Conservation (phyloP, 2,888 invertebrate genomes). For the Machimus rusticus region DNA sequence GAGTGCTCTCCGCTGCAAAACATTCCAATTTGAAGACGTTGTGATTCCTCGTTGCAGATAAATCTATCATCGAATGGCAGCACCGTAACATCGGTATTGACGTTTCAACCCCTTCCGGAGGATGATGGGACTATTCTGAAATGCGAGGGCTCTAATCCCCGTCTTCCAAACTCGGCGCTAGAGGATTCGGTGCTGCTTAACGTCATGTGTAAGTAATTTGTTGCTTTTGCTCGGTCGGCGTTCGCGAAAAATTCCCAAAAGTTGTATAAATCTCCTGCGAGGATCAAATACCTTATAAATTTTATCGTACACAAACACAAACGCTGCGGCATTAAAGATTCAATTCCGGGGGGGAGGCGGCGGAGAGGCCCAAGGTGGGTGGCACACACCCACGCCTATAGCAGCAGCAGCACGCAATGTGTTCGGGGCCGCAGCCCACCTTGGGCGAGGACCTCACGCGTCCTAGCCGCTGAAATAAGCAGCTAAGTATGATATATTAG, state of each 20-base stretch:
- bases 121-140: conserved; percentile 85
- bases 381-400: not conserved
- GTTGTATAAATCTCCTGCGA: conserved; percentile 4
- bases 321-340: not conserved
- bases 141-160: conserved; percentile 86
- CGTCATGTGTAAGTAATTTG: conserved; percentile 82
- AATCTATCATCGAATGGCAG: conserved; percentile 73
- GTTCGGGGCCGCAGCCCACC: not conserved
- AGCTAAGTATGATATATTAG: conserved; percentile 51
- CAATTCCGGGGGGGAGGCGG: not conserved
- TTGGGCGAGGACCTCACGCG: conserved; percentile 21
- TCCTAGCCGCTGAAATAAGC: conserved; percentile 24
- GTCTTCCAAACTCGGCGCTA: conserved; percentile 75
- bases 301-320: conserved; percentile 30
- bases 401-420: conserved; percentile 1
- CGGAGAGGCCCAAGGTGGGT: not conserved
- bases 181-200: conserved; percentile 85
- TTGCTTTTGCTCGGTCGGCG: conserved; percentile 13
- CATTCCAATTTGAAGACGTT: conserved; percentile 38
- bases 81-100: conserved; percentile 77
- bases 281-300: conserved; percentile 17
- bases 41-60: conserved; percentile 62
- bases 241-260: conserved; percentile 13
- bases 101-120: conserved; percentile 82
- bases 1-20: not conserved